Evolutionary conservation across 2,888 invertebrate species (phyloP).

Genomic region (Sinopyrophorus schimmeli): DNA sequence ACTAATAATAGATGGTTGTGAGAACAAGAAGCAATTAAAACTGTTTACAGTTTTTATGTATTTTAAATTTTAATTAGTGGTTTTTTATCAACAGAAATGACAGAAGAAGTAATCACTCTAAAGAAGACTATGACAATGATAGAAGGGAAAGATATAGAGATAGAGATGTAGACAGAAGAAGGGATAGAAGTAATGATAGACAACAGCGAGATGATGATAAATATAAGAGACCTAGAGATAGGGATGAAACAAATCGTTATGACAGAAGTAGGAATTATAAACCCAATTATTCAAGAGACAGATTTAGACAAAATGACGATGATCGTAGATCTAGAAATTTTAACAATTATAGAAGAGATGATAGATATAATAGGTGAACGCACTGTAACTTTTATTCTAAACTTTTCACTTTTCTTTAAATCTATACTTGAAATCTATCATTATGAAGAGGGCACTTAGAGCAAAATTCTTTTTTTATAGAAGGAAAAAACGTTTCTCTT

Average conservation of each 20-base stretch:
- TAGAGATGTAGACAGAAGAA: constrained; percentile 7
- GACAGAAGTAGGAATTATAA: constrained; percentile 16
- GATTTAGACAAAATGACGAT: constrained; percentile 10
- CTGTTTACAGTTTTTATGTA: no score
- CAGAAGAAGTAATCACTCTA: neutral
- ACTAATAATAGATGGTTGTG: no score
- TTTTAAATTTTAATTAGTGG: neutral
- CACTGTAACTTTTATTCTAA: no score
- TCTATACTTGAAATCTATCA: no score
- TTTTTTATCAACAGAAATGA: constrained; percentile 16
- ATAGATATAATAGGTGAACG: no score
- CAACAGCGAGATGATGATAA: constrained; percentile 20
- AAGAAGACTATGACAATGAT: neutral
- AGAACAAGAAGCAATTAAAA: no score
- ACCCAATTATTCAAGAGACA: constrained; percentile 11
- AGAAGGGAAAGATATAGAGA: constrained; percentile 2
- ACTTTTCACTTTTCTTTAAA: no score
- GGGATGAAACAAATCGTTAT: constrained; percentile 19
- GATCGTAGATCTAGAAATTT: constrained; percentile 22
- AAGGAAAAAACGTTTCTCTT: no score
- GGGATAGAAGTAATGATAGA: constrained; percentile 15
- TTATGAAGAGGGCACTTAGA: no score
- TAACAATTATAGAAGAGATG: constrained; percentile 31
- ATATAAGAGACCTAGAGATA: constrained; percentile 25
- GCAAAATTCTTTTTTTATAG: no score